phyloP scores from a whole-genome alignment of 1,140 invertebrate genomes.

The Macrobrachium nipponense region DNA sequence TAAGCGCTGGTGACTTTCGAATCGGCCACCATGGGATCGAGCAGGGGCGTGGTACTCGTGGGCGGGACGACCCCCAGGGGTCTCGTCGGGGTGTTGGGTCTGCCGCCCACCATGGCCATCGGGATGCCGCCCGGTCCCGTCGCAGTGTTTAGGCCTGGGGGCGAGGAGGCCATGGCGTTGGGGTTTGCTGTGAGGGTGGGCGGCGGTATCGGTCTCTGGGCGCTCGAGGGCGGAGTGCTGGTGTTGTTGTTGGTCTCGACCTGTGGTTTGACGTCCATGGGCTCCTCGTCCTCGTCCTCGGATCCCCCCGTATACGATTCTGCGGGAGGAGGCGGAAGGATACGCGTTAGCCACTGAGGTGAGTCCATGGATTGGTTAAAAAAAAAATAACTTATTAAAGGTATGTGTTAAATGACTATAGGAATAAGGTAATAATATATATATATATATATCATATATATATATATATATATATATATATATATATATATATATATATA shows the following conservation, averaged over 20 bases:
- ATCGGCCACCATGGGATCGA: constrained; percentile 48
- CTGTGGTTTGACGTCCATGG: constrained; percentile 47
- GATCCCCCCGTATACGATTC: constrained; percentile 49
- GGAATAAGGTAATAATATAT: not conserved
- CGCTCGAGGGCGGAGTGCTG: constrained; percentile 7
- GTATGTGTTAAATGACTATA: too few relatives aligned
- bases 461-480: constrained; percentile 1
- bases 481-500: not conserved
- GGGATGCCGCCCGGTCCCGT: constrained; percentile 30
- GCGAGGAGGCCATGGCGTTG: constrained; percentile 18
- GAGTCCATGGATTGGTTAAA: too few relatives aligned
- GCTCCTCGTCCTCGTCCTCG: constrained; percentile 51
- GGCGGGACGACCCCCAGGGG: constrained; percentile 43
- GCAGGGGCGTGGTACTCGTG: constrained; percentile 51
- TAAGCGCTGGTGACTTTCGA: constrained; percentile 38
- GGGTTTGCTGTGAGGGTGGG: constrained; percentile 43
- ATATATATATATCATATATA: not conserved
- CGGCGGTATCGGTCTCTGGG: constrained; percentile 25
- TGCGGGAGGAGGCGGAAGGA: constrained; percentile 28
- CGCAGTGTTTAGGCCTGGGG: constrained; percentile 22
- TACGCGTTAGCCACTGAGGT: not conserved
- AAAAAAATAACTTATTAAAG: too few relatives aligned
- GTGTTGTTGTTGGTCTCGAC: constrained; percentile 53
- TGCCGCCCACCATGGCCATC: constrained; percentile 44
- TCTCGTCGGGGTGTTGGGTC: constrained; percentile 43